Conservation (phyloP, 2,797 vertebrate genomes). For the Xiphophorus birchmanni region DNA sequence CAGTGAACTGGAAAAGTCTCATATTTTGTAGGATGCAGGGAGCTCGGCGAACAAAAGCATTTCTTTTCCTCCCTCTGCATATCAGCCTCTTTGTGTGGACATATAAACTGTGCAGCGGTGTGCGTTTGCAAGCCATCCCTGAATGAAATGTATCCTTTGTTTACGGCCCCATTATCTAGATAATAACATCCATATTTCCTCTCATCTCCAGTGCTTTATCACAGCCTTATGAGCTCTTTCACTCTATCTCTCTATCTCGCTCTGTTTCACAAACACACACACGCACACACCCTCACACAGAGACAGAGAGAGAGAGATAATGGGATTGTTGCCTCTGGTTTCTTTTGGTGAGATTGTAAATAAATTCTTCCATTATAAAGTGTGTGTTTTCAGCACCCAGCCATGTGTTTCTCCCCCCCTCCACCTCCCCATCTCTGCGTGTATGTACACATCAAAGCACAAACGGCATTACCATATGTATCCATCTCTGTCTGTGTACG, state of each 20-base stretch:
- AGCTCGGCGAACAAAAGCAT: constrained; percentile 23
- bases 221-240: constrained; percentile 58
- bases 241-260: constrained; percentile 22
- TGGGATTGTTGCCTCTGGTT: constrained; percentile 64
- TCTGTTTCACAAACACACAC: constrained; percentile 19
- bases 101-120: constrained; percentile 19
- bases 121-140: constrained; percentile 45
- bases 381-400: constrained; percentile 21
- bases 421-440: not conserved
- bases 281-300: constrained; percentile 15
- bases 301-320: constrained; percentile 47
- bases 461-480: constrained; percentile 1
- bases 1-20: constrained; percentile 45
- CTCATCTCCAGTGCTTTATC: constrained; percentile 69
- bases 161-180: constrained; percentile 74
- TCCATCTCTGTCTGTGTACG: constrained; percentile 5
- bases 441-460: constrained; percentile 11
- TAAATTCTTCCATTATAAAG: constrained; percentile 47
- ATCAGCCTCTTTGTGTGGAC: constrained; percentile 34
- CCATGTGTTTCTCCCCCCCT: not conserved
- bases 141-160: constrained; percentile 78
- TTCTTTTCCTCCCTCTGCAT: constrained; percentile 27
- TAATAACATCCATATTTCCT: constrained; percentile 77
- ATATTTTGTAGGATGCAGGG: constrained; percentile 10
- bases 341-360: constrained; percentile 64